A percentile compares a stretch with the other conserved stretches of the same genome.
Evolutionary conservation across 2,113 vertebrate species (phyloP).

Genomic region (Ptilonorhynchus violaceus): DNA sequence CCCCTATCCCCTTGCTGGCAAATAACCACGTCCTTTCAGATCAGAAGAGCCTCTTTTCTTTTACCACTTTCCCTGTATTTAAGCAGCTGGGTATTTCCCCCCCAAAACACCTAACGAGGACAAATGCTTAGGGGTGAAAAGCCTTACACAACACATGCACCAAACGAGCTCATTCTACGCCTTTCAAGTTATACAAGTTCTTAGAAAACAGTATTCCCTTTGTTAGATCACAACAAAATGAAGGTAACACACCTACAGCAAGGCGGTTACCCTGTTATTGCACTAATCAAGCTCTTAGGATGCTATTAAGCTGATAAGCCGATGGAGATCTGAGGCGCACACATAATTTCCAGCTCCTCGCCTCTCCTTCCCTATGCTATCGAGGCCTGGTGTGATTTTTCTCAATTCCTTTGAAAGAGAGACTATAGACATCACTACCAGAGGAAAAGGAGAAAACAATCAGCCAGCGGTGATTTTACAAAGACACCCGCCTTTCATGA

Average conservation of each 20-base stretch:
- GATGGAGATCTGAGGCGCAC: conserved; percentile 54
- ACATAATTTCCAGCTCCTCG: conserved; percentile 11
- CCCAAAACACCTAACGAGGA: conserved; percentile 9
- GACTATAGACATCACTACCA: background rate
- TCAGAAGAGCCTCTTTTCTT: conserved; percentile 36
- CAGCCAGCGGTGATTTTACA: conserved; percentile 30
- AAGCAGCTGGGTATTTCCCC: background rate
- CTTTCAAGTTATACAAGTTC: conserved; percentile 63
- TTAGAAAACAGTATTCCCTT: conserved; percentile 57
- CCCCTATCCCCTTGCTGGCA: background rate
- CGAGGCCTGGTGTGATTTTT: conserved; percentile 60
- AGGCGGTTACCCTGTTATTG: conserved; percentile 50
- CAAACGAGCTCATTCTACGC: conserved; percentile 43
- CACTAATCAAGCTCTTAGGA: conserved; percentile 55
- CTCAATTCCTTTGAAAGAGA: conserved; percentile 50
- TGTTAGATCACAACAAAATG: conserved; percentile 33
- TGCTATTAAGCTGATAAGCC: conserved; percentile 63
- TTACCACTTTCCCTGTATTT: conserved; percentile 17
- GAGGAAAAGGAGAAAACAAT: conserved; percentile 40
- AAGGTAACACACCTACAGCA: conserved; percentile 55
- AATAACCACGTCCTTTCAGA: background rate
- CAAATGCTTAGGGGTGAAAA: conserved; percentile 58
- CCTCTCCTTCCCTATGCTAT: conserved; percentile 19
- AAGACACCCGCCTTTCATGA: conserved; percentile 10
- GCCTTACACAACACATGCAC: conserved; percentile 24